phyloP scores from a whole-genome alignment of 2,113 vertebrate genomes.

The Gorilla gorilla region DNA sequence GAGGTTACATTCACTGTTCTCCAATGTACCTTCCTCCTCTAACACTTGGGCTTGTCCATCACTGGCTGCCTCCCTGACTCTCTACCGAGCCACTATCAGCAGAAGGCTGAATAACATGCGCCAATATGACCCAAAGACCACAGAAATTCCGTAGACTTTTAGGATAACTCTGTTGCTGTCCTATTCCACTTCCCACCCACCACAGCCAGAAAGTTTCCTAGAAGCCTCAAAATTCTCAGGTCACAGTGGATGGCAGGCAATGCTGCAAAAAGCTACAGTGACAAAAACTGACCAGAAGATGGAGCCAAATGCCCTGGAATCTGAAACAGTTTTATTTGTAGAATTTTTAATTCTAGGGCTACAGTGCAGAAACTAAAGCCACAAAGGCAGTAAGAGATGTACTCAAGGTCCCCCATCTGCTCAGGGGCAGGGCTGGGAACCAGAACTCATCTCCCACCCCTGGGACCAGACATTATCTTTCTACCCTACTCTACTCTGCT shows the following conservation, averaged over 20 bases:
- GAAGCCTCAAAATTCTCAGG: not conserved
- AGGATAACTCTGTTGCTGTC: not conserved
- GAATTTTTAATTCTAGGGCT: not conserved
- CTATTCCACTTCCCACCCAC: not conserved
- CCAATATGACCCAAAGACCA: not conserved
- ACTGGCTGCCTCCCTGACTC: not conserved
- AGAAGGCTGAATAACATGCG: not conserved
- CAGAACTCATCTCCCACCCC: not conserved
- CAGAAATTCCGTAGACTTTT: not conserved
- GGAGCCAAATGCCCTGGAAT: constrained; percentile 61
- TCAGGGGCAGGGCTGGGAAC: not conserved
- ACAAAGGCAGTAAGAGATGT: not conserved
- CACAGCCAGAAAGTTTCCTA: not conserved
- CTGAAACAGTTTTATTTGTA: not conserved
- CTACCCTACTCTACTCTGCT: not conserved
- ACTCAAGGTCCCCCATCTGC: not conserved
- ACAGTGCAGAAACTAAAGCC: not conserved
- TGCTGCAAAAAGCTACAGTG: not conserved
- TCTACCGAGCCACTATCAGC: not conserved
- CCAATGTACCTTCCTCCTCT: not conserved
- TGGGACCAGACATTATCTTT: not conserved
- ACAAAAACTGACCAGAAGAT: constrained; percentile 50
- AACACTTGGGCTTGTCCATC: not conserved
- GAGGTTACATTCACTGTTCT: not conserved
- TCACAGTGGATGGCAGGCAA: not conserved